Conservation (phyloP, 2,797 vertebrate species). For the Eutrigla gurnardus region DNA sequence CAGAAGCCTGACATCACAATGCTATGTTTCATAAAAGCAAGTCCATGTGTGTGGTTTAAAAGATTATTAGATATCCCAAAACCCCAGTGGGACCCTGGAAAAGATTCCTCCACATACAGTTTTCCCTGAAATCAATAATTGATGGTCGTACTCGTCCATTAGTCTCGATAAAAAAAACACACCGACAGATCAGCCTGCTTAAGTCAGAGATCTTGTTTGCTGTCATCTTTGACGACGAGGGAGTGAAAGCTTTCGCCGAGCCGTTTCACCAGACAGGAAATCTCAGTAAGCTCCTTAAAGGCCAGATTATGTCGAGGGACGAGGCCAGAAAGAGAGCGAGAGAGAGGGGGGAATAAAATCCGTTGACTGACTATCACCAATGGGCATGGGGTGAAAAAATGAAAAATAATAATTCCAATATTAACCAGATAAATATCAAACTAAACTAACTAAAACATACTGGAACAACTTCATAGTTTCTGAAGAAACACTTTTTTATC, state of each 20-base stretch:
- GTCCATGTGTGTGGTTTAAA: too few relatives aligned
- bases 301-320: slow-evolving; percentile 18
- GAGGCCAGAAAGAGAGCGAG: neutral
- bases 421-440: too few relatives aligned
- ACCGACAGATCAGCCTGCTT: neutral
- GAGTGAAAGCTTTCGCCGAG: slow-evolving; percentile 19
- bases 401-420: too few relatives aligned
- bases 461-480: too few relatives aligned
- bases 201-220: slow-evolving; percentile 6
- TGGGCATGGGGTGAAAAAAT: too few relatives aligned
- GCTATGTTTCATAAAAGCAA: too few relatives aligned
- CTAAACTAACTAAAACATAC: too few relatives aligned
- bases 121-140: neutral
- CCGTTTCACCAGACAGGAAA: slow-evolving; percentile 36
- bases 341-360: neutral
- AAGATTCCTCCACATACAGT: neutral
- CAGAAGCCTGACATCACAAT: neutral
- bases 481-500: too few relatives aligned
- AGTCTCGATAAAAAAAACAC: neutral
- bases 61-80: neutral
- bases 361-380: neutral
- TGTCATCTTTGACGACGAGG: neutral
- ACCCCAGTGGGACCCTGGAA: neutral
- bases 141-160: neutral
- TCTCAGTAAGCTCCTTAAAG: slow-evolving; percentile 58